Conservation (phyloP, 1,140 invertebrate genomes). For the Matsumurasca onukii region DNA sequence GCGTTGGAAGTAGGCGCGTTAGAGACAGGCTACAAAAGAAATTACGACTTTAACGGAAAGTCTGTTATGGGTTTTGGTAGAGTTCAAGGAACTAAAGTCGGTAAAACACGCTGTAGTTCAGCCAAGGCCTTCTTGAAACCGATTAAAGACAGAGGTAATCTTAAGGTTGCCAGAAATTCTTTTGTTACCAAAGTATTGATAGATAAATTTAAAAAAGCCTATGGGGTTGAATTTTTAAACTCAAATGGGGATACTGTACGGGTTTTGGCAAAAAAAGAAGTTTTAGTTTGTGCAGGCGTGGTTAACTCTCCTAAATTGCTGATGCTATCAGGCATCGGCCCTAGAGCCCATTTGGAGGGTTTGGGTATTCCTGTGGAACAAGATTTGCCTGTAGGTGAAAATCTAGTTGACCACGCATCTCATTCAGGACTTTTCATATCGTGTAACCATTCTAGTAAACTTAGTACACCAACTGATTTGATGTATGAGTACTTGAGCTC, state of each 20-base stretch:
- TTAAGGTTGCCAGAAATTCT: constrained; percentile 58
- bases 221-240: constrained; percentile 45
- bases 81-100: constrained; percentile 45
- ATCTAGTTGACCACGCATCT: background rate
- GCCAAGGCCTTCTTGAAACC: constrained; percentile 56
- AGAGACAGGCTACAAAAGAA: constrained; percentile 88
- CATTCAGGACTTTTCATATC: background rate
- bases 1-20: constrained; percentile 86
- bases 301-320: constrained; percentile 78
- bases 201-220: constrained; percentile 56
- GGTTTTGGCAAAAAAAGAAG: constrained; percentile 60
- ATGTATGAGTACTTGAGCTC: background rate
- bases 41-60: constrained; percentile 78
- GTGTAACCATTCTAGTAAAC: background rate
- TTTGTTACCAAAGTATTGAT: constrained; percentile 63
- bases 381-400: constrained; percentile 1
- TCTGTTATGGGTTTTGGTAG: constrained; percentile 52
- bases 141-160: constrained; percentile 58
- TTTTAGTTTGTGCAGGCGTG: constrained; percentile 71
- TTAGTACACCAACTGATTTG: background rate
- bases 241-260: constrained; percentile 49
- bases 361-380: background rate
- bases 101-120: constrained; percentile 51
- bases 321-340: constrained; percentile 86
- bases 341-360: constrained; percentile 57